Percentiles rank a stretch among this genome's conserved stretches.
These are phyloP conservation scores for Microtus pennsylvanicus DNA, from an alignment of 2,113 vertebrate genomes.

Conservation along the genomic window DNA sequence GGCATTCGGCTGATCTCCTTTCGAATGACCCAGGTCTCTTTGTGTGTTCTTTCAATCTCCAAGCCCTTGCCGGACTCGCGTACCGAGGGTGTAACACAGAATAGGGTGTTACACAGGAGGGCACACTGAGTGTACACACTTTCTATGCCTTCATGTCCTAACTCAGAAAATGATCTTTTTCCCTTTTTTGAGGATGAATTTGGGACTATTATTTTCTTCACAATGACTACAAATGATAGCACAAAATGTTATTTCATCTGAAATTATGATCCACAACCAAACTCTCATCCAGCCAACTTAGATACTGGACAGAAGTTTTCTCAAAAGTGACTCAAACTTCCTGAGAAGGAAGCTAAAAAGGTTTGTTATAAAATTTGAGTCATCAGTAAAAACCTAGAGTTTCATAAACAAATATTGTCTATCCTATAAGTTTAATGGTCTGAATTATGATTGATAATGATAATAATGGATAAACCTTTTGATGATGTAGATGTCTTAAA, in stretches of 20 bases:
- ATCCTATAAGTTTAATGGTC: neutral
- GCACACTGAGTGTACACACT: neutral
- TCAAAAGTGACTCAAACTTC: neutral
- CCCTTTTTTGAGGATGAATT: neutral
- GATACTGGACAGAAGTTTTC: neutral
- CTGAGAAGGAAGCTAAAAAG: neutral
- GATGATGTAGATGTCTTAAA: neutral
- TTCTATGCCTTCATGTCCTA: neutral
- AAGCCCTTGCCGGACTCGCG: no score
- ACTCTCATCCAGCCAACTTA: neutral
- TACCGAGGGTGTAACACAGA: no score
- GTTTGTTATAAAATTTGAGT: constrained; percentile 39
- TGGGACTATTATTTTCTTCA: neutral
- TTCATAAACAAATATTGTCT: neutral
- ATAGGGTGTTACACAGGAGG: neutral
- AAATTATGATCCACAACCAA: constrained; percentile 32
- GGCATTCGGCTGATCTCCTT: no score
- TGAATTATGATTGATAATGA: constrained; percentile 6
- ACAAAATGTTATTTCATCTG: constrained; percentile 35
- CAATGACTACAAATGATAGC: neutral
- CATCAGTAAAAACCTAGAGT: constrained; percentile 34
- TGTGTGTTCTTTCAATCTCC: no score
- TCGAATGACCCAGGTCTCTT: no score
- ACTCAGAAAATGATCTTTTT: neutral
- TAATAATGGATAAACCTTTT: neutral